A percentile compares a stretch with the other conserved stretches of the same genome.
Evolutionary conservation across 2,113 vertebrate species (phyloP).

Genomic region (Brachyhypopomus occidentalis): DNA sequence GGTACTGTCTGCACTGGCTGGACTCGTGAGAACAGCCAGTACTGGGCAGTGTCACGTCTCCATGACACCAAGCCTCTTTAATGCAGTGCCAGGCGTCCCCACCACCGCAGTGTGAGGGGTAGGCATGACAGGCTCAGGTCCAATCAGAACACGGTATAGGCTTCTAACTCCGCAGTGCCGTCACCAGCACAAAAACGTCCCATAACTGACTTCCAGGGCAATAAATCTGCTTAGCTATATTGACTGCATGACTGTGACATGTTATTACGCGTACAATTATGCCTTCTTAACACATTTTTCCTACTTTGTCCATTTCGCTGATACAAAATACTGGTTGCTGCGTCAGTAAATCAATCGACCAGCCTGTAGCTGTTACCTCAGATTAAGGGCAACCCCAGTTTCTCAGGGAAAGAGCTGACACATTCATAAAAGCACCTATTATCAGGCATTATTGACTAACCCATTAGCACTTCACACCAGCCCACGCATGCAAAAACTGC

Average conservation of each 20-base stretch:
- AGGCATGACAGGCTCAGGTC: not conserved
- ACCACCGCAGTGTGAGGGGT: slow-evolving; percentile 2
- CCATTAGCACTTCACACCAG: slow-evolving; percentile 30
- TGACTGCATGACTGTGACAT: no score
- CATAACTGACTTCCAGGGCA: not conserved
- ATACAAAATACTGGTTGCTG: slow-evolving; percentile 16
- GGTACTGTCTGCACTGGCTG: slow-evolving; percentile 32
- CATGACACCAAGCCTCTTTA: not conserved
- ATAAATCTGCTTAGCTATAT: not conserved
- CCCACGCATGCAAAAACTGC: not conserved
- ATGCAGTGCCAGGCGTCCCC: slow-evolving; percentile 11
- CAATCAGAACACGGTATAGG: no score
- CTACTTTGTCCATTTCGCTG: slow-evolving; percentile 3
- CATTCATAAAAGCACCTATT: slow-evolving; percentile 50
- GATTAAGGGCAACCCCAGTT: slow-evolving; percentile 30
- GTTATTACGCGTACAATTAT: not conserved
- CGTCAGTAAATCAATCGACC: slow-evolving; percentile 39
- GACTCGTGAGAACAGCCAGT: slow-evolving; percentile 11
- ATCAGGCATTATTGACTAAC: slow-evolving; percentile 51
- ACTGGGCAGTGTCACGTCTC: slow-evolving; percentile 5
- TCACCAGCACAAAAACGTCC: not conserved
- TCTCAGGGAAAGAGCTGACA: slow-evolving; percentile 41
- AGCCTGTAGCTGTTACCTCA: slow-evolving; percentile 29
- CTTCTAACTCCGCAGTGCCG: not conserved
- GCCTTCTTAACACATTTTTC: slow-evolving; percentile 20